Percentiles rank a stretch among this genome's conserved stretches.
phyloP scores from a whole-genome alignment of 2,888 invertebrate genomes.

The Spialia ferax region DNA sequence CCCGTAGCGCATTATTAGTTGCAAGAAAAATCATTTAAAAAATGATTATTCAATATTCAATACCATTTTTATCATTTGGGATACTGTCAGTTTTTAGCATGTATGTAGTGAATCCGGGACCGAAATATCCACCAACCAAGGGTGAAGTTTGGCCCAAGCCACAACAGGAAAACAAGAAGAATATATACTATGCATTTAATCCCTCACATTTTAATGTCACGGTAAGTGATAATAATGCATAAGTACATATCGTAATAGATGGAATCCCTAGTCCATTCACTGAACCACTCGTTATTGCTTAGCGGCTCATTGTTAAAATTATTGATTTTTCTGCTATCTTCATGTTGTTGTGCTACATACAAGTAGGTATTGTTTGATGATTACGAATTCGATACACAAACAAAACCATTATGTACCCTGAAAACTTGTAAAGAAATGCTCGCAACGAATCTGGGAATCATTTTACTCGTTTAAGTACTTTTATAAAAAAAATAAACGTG shows the following conservation, averaged over 20 bases:
- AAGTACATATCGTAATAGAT: neutral
- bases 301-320: constrained; percentile 14
- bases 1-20: too few relatives aligned
- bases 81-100: constrained; percentile 24
- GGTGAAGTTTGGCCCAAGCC: constrained; percentile 91
- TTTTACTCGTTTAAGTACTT: too few relatives aligned
- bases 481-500: too few relatives aligned
- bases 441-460: too few relatives aligned
- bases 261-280: neutral
- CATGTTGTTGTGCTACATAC: neutral
- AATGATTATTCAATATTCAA: constrained; percentile 22
- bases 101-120: constrained; percentile 71
- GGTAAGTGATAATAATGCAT: constrained; percentile 60
- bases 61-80: constrained; percentile 21
- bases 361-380: too few relatives aligned
- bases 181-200: constrained; percentile 72
- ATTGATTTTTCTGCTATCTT: constrained; percentile 25
- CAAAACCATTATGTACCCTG: too few relatives aligned
- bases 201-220: constrained; percentile 79
- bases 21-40: too few relatives aligned
- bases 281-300: neutral
- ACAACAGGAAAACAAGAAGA: constrained; percentile 73
- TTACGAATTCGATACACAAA: too few relatives aligned
- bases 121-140: constrained; percentile 82
- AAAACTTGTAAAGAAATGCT: too few relatives aligned